A percentile compares a stretch with the other conserved stretches of the same genome.
Evolutionary conservation across 2,113 vertebrate genomes (phyloP).

Genomic region (Eretmochelys imbricata): DNA sequence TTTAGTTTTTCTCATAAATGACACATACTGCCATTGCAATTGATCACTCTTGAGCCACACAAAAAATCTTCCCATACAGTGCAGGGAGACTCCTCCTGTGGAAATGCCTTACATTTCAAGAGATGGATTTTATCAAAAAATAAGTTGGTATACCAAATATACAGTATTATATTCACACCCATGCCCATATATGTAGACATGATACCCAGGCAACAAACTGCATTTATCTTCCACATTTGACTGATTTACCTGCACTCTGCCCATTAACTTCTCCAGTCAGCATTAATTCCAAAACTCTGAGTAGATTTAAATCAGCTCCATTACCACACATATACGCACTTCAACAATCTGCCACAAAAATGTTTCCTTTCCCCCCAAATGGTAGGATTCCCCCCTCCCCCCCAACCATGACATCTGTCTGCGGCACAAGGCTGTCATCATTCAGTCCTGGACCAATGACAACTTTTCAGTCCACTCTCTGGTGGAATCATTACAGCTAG

Average conservation of each 20-base stretch:
- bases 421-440: background rate
- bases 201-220: rapidly evolving
- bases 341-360: background rate
- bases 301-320: background rate
- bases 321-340: background rate
- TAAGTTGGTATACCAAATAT: background rate
- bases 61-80: background rate
- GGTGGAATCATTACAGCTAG: background rate
- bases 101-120: background rate
- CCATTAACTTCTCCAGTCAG: background rate
- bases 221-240: background rate
- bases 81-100: background rate
- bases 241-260: background rate
- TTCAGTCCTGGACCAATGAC: background rate
- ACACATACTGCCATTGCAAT: background rate
- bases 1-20: background rate
- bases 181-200: background rate
- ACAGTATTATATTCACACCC: background rate
- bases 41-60: background rate
- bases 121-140: background rate
- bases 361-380: background rate
- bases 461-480: background rate
- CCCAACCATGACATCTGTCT: background rate
- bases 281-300: background rate
- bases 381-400: background rate